These are phyloP conservation scores for Bufo bufo DNA, from an alignment of 2,113 vertebrate genomes.

Conservation along the genomic window DNA sequence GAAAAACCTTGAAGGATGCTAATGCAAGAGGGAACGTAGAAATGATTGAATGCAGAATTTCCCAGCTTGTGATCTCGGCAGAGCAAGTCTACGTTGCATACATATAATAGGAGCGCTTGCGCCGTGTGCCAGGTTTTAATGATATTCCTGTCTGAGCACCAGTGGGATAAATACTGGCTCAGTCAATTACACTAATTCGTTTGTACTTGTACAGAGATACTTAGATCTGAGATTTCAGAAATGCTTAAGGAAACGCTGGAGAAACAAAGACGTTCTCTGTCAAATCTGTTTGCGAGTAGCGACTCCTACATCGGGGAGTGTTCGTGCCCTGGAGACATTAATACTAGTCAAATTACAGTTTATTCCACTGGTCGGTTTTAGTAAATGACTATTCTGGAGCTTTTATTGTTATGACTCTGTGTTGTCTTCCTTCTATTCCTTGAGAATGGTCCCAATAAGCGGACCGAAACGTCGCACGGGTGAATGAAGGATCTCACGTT, in stretches of 20 bases:
- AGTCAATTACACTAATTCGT: constrained; percentile 33
- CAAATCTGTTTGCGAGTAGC: neutral
- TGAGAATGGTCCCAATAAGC: too few relatives aligned
- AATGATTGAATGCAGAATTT: neutral
- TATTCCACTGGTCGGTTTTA: too few relatives aligned
- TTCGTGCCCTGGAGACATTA: neutral
- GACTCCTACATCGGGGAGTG: neutral
- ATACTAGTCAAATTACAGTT: neutral
- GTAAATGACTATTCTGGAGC: too few relatives aligned
- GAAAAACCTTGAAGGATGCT: neutral
- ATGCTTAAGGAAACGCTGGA: neutral
- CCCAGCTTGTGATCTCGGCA: neutral
- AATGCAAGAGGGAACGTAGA: constrained; percentile 1
- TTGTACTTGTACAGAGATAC: neutral
- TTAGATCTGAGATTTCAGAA: constrained; percentile 12
- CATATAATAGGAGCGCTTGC: neutral
- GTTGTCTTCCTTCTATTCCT: too few relatives aligned
- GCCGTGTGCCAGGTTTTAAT: constrained; percentile 37
- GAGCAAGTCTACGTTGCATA: neutral
- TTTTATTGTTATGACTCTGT: too few relatives aligned
- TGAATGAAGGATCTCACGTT: too few relatives aligned
- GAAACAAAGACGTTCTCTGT: neutral
- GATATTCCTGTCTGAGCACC: constrained; percentile 18
- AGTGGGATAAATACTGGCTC: neutral
- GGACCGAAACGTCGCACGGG: too few relatives aligned